Evolutionary conservation across 2,888 invertebrate species (phyloP).

Genomic region (Priocnemis perturbator): DNA sequence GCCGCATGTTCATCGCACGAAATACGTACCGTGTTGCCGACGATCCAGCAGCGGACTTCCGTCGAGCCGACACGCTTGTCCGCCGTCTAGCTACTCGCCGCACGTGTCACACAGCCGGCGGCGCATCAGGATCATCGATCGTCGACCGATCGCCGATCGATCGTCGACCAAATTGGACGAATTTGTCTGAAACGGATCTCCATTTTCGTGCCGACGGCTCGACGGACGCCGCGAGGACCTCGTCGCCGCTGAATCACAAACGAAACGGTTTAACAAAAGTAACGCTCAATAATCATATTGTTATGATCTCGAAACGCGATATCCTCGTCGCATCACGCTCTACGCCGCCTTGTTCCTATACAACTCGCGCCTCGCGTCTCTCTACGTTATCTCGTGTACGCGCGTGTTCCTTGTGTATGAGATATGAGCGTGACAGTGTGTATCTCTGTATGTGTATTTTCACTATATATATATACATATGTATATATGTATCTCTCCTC

Average conservation of each 20-base stretch:
- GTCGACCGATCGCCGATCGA: no score
- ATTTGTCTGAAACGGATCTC: no score
- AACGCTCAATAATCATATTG: constrained; percentile 6
- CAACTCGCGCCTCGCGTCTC: constrained; percentile 1
- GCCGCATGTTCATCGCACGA: constrained; percentile 38
- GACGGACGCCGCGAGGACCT: neutral
- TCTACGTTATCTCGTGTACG: neutral
- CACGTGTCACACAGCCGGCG: no score
- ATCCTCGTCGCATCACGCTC: neutral
- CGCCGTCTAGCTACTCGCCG: no score
- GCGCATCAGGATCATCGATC: no score
- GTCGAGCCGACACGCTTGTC: neutral
- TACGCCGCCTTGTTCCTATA: neutral
- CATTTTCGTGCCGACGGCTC: no score
- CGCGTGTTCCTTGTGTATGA: neutral
- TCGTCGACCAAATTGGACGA: no score
- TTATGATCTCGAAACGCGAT: neutral
- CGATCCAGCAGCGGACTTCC: neutral
- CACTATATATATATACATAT: no score
- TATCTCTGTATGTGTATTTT: neutral
- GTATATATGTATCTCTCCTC: constrained; percentile 18
- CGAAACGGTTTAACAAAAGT: constrained; percentile 8
- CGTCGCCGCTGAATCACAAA: constrained; percentile 3
- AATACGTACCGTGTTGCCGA: constrained; percentile 39
- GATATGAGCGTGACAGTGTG: no score